Evolutionary conservation across 2,113 vertebrate species (phyloP), one percentile per base, ranked within the genome.

Genomic region (Trogon surrucura): DNA sequence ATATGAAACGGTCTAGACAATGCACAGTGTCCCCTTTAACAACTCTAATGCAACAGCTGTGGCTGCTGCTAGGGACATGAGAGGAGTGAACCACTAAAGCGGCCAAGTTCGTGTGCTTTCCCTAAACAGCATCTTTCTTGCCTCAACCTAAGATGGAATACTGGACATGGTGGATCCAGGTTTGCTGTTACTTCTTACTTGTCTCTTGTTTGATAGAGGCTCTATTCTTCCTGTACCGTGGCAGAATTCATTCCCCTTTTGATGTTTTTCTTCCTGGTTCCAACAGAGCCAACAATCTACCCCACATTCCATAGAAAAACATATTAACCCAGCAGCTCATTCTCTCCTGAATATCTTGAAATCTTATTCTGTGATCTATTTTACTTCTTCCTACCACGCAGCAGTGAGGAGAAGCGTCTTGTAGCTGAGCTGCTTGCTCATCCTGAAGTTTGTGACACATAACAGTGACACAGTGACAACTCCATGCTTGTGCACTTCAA

Each of bases 401-500:
- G 38, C 65, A 84, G 56, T 54, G 61, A 51, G 54, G 65, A 80
- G 67, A 79, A 81, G 44, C 62, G 47, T 8, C 41, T 69, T 29
- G 32, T 18, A 60, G 44, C 41, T 79, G 90, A 93, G 48, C 51
- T 87, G 41, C 69, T 27, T 27, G 14, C 19, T 2, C 34, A 41
- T 74, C 80, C 83, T 54, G 80, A 88, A 61, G 56, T 90, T 82
- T 65, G 77, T 84, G 80, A 54, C 78, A 80, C 47, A 61, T 53
- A 75, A 36, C 73, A 66, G 85, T 16, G 16, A 36, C 90, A 61
- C 4, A 1, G 57, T 50, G 79, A 89, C 81, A 90, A n/a, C 77
- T 94, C 83, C 93, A 88, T 96, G 93, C 73, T 56, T 60, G 23
- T 73, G 88, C 95, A 93, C 92, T 77, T 84, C 87, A 92, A 87